Conservation (phyloP, 1,140 invertebrate genomes). For the Leptoteleia sp. region DNA sequence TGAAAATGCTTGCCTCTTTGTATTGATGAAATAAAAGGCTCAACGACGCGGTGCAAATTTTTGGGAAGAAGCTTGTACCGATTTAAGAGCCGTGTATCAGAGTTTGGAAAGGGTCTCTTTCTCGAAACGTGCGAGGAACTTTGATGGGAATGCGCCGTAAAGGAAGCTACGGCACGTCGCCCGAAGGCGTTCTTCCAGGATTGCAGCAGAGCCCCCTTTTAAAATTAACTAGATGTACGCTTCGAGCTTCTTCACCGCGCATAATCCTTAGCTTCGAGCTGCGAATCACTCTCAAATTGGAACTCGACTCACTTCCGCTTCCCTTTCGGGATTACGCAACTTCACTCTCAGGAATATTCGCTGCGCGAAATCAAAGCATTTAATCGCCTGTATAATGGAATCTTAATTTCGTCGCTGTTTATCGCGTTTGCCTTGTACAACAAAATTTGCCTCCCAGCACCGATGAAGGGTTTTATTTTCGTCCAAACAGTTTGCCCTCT, state of each 20-base stretch:
- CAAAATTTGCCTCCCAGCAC: constrained; percentile 9
- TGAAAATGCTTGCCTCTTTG: background rate
- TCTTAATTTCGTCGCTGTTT: constrained; percentile 47
- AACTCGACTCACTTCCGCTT: constrained; percentile 65
- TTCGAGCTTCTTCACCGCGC: constrained; percentile 59
- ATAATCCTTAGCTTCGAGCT: constrained; percentile 63
- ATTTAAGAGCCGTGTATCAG: constrained; percentile 40
- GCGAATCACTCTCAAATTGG: constrained; percentile 63
- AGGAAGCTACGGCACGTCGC: constrained; percentile 60
- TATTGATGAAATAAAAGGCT: constrained; percentile 12
- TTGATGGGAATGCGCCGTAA: constrained; percentile 53
- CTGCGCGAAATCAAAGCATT: constrained; percentile 58
- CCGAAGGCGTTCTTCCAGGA: constrained; percentile 53
- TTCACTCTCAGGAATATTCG: constrained; percentile 46
- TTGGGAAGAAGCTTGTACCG: constrained; percentile 44
- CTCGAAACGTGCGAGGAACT: constrained; percentile 50
- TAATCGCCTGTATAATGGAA: constrained; percentile 41
- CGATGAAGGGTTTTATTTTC: background rate
- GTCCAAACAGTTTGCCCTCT: background rate
- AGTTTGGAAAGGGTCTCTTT: constrained; percentile 40
- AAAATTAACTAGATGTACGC: constrained; percentile 65
- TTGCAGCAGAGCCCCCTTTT: constrained; percentile 55
- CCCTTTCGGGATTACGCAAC: constrained; percentile 53
- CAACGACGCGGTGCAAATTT: constrained; percentile 32
- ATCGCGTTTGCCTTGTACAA: constrained; percentile 14